These are phyloP conservation scores for Tetheella fluctuosa DNA, from an alignment of 2,888 invertebrate species.

Conservation along the genomic window DNA sequence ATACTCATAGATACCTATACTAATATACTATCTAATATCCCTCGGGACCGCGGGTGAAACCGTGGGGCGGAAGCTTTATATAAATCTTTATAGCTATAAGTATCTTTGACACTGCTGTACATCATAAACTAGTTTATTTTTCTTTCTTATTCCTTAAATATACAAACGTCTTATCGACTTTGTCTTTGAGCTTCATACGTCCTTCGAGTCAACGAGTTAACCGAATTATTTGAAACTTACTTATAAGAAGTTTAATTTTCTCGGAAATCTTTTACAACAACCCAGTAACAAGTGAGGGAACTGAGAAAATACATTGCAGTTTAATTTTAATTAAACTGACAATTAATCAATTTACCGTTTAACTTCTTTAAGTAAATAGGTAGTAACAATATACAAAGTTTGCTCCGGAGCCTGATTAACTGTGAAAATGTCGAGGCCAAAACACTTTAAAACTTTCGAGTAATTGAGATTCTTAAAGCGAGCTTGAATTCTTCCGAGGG, in stretches of 20 bases:
- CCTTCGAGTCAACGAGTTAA: not conserved
- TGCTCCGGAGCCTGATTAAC: conserved; percentile 17
- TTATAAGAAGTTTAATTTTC: not conserved
- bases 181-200: too few relatives aligned
- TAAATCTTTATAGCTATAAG: too few relatives aligned
- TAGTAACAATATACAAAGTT: conserved; percentile 10
- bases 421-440: conserved; percentile 21
- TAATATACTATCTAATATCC: too few relatives aligned
- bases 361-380: conserved; percentile 7
- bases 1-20: too few relatives aligned
- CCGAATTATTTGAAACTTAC: not conserved
- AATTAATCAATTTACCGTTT: conserved; percentile 6
- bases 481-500: conserved; percentile 20
- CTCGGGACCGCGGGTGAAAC: too few relatives aligned
- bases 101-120: too few relatives aligned
- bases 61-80: too few relatives aligned
- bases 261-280: not conserved
- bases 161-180: too few relatives aligned
- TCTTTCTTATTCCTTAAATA: too few relatives aligned
- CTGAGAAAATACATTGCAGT: not conserved
- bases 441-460: conserved; percentile 22
- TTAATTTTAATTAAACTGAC: conserved; percentile 8
- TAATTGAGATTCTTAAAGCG: conserved; percentile 19
- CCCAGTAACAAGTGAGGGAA: not conserved
- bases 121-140: too few relatives aligned